These are phyloP conservation scores for Phortica variegata DNA, from an alignment of 1,140 invertebrate genomes.

Conservation along the genomic window DNA sequence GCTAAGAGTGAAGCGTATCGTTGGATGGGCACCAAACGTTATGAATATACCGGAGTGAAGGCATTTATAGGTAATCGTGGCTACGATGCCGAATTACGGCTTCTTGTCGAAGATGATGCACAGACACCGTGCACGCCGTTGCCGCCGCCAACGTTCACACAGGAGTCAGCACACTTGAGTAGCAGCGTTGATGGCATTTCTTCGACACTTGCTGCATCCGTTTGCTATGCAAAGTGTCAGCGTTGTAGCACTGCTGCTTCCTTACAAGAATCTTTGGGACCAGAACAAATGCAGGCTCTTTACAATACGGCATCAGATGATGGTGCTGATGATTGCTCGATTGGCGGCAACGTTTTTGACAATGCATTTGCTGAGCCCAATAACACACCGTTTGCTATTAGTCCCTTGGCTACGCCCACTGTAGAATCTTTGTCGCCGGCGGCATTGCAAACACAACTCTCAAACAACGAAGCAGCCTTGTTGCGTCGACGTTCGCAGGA, in stretches of 20 bases:
- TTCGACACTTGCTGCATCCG: slow-evolving; percentile 22
- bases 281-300: slow-evolving; percentile 14
- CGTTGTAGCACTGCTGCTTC: slow-evolving; percentile 38
- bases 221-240: slow-evolving; percentile 47
- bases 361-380: too few relatives aligned
- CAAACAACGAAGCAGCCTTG: slow-evolving; percentile 21
- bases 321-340: background rate
- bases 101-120: slow-evolving; percentile 29
- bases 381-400: too few relatives aligned
- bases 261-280: slow-evolving; percentile 60
- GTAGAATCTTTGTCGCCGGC: too few relatives aligned
- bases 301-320: too few relatives aligned
- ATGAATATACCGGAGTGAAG: slow-evolving; percentile 79
- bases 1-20: slow-evolving; percentile 79
- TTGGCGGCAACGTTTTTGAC: background rate
- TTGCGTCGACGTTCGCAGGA: slow-evolving; percentile 21
- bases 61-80: slow-evolving; percentile 70
- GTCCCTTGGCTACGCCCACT: background rate
- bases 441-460: slow-evolving; percentile 7
- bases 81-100: slow-evolving; percentile 67
- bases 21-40: slow-evolving; percentile 87
- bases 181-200: slow-evolving; percentile 27
- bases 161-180: slow-evolving; percentile 23
- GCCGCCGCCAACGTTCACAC: background rate
- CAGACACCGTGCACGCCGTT: slow-evolving; percentile 13